Evolutionary conservation across 2,113 vertebrate species (phyloP), one percentile per base, ranked within the genome.

Genomic region (Bucco capensis): DNA sequence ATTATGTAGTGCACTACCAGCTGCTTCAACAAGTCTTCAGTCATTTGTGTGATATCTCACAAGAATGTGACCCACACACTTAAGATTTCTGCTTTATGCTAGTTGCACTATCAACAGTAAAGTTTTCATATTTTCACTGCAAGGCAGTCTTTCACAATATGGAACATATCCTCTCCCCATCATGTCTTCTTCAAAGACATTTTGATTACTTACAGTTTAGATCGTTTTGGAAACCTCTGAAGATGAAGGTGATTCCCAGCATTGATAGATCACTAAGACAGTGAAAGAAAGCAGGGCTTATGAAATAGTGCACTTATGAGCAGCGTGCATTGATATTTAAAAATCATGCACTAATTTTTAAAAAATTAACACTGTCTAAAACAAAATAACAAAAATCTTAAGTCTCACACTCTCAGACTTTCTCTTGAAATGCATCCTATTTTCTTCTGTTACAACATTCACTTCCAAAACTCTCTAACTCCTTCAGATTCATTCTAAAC

Each of bases 291-390:
- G 13, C 35, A 38, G 18, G 28, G 18, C 28, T 87, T 46, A 74
- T 14, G 66, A 86, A 86, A 78, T 6, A 78, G 44, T 22, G 66
- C 78, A 65, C 11, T 10, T 1, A 44, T 49, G 67, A 53, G 70
- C 60, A 69, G 83, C 71, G 65, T 84, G 72, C 92, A 84, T 51
- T 82, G 78, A 54, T 82, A 96, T 92, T 91, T 90, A 76, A 54
- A 88, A 95, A 95, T 46, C 27, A 74, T n/a, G 21, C 8, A 14
- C 33, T 84, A 89, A 83, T 38, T 51, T 30, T 18, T 42, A 69
- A 80, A 92, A 76, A 11, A 4, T 76, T 46, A 3, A 30, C 4
- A 30, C 30, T 18, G 8, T 61, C 83, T 88, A 44, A 92, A 92
- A 83, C 7, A 38, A 86, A 50, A 17, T 25, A 66, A 24, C 40